Evolutionary conservation across 2,797 vertebrate species (phyloP).

Genomic region (Anas flavirostris): DNA sequence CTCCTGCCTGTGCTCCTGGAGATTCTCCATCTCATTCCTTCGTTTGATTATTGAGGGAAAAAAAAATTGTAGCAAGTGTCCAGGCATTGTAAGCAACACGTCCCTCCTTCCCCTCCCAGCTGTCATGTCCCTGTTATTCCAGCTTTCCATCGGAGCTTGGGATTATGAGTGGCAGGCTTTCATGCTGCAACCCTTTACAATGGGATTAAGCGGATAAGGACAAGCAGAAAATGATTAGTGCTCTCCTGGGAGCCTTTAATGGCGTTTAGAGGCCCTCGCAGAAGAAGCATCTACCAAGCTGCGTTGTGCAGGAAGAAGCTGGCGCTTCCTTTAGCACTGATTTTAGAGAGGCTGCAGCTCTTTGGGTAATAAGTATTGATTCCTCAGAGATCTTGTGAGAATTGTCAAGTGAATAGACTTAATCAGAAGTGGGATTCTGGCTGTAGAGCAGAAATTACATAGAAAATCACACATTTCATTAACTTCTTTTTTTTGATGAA

Average conservation of each 20-base stretch:
- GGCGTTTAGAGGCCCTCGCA: neutral
- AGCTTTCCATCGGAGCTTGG: neutral
- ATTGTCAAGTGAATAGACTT: neutral
- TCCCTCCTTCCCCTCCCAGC: neutral
- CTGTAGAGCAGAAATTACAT: neutral
- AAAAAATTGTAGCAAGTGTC: neutral
- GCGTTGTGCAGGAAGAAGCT: neutral
- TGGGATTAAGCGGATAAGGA: slow-evolving; percentile 17
- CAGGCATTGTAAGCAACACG: neutral
- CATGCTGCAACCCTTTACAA: neutral
- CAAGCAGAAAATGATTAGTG: slow-evolving; percentile 6
- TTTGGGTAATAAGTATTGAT: slow-evolving; percentile 16
- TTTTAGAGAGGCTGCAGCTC: slow-evolving; percentile 2
- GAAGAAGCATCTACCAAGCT: neutral
- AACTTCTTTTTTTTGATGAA: neutral
- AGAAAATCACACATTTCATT: slow-evolving; percentile 21
- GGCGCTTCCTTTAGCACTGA: neutral
- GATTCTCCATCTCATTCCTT: neutral
- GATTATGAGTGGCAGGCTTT: slow-evolving; percentile 7
- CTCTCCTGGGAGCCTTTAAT: slow-evolving; percentile 24
- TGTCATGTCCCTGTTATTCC: neutral
- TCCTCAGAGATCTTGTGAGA: neutral
- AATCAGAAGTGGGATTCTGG: slow-evolving; percentile 16
- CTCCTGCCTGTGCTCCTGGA: neutral
- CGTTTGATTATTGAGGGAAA: neutral